phyloP scores from a whole-genome alignment of 2,888 invertebrate genomes.

The Beris chalybata region DNA sequence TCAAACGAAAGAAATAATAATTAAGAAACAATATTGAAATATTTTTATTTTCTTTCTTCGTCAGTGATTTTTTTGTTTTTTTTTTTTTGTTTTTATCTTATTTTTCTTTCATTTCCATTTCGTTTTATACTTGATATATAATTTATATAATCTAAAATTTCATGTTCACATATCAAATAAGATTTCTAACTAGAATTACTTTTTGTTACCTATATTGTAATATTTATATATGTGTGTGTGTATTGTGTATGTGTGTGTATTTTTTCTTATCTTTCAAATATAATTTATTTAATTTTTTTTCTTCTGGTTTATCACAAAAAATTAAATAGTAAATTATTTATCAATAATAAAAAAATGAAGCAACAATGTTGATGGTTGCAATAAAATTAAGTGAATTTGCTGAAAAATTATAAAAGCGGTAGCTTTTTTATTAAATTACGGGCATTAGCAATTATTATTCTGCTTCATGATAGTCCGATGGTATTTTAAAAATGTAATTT shows the following conservation, averaged over 20 bases:
- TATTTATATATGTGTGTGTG: constrained; percentile 4
- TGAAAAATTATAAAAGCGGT: no score
- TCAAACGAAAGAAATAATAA: constrained; percentile 15
- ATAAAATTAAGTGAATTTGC: no score
- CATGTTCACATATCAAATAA: constrained; percentile 26
- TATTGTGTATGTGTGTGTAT: neutral
- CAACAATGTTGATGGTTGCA: no score
- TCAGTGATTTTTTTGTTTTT: constrained; percentile 7
- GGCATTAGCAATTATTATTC: neutral
- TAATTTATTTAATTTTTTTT: constrained; percentile 18
- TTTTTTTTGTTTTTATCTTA: constrained; percentile 4
- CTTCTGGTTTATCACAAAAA: constrained; percentile 30
- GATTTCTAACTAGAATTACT: constrained; percentile 25
- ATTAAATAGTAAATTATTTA: constrained; percentile 19
- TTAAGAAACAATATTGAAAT: neutral
- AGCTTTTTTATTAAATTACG: neutral
- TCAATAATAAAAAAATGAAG: no score
- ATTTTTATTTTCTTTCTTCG: constrained; percentile 8
- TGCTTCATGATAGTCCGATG: neutral
- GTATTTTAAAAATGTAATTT: neutral
- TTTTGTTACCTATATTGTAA: constrained; percentile 24
- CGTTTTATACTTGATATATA: constrained; percentile 13
- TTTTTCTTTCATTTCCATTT: constrained; percentile 8
- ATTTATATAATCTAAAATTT: constrained; percentile 25
- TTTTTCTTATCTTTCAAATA: constrained; percentile 16